Conservation (phyloP, 1,140 invertebrate species). For the Pseudobourletiella spinata region DNA sequence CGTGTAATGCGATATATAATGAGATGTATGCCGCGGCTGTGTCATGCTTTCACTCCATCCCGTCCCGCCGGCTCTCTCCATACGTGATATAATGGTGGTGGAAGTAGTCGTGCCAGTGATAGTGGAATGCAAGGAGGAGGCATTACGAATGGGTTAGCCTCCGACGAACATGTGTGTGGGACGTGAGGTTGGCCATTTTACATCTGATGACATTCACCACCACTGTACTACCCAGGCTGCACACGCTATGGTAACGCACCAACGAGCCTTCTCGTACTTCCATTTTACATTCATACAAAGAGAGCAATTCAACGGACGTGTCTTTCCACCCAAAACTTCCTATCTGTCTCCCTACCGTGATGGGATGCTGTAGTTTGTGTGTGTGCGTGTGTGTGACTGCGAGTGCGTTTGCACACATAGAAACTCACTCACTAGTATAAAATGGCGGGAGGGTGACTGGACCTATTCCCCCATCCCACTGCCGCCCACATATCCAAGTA, state of each 20-base stretch:
- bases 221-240: neutral
- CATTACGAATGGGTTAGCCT: constrained; percentile 2
- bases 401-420: no score
- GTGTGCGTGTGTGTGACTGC: no score
- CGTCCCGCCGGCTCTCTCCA: neutral
- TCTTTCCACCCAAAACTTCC: neutral
- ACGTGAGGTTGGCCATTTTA: constrained; percentile 7
- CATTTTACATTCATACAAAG: constrained; percentile 6
- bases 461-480: no score
- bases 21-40: neutral
- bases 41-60: neutral
- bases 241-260: neutral
- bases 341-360: no score
- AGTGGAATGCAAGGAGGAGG: neutral
- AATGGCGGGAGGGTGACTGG: no score
- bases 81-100: no score
- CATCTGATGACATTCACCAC: constrained; percentile 2
- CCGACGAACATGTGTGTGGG: neutral
- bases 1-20: neutral
- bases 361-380: no score
- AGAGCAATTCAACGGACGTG: constrained; percentile 6
- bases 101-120: neutral
- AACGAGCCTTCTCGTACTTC: neutral
- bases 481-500: no score
- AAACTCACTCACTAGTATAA: no score